Base-by-base conservation (phyloP, 2,113 vertebrate species). In the Pedionomus torquatus region DNA sequence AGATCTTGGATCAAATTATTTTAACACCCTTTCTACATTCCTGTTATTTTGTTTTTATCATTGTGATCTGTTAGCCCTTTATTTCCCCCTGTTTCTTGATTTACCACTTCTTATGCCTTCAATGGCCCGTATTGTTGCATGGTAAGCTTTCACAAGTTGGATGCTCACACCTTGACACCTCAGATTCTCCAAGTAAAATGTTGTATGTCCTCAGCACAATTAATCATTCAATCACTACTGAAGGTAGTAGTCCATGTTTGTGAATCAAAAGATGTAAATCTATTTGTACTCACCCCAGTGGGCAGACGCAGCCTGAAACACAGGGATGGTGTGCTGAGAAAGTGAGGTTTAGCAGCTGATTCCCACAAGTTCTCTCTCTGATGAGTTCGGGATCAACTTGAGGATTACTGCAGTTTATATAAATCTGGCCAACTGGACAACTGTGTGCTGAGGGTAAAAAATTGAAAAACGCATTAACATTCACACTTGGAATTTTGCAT, bases 311-410 rank as follows among this genome's bases (percentile, higher is more conserved):
- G 74, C 99, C 99, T 2, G 99, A 98, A 68, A 99, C 97, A 65
- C 99, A 99, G 37, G 99, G 99, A 85, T 98, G 97, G 4, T 98
- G 98, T 39, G 97, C 81, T 10, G 99, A 97, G 80, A 99, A 95
- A 63, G 99, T 99, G 92, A 99, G 97, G 96, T 99, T 99, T 60
- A 99, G 98, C 92, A 99, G 98, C 94, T 98, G 98, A 52, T 99
- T 99, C 90, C 99, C 99, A 90, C 99, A 99, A 5, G 99, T 99
- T 83, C 97, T 98, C 92, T 99, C 99, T 91, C 98, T 98, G 95
- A 96, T 98, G 41, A 98, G 87, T 44, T 95, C 95, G 2, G 96
- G 89, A 70, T 97, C 94, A 1, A 93, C 78, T 23, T 95, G 94
- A 10, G 87, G 95, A 54, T 98, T 97, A 23, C 98, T 99, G 97